Percentiles rank a stretch among this genome's conserved stretches.
Conservation (phyloP, 1,140 invertebrate genomes). For the Drosophila bocki region DNA sequence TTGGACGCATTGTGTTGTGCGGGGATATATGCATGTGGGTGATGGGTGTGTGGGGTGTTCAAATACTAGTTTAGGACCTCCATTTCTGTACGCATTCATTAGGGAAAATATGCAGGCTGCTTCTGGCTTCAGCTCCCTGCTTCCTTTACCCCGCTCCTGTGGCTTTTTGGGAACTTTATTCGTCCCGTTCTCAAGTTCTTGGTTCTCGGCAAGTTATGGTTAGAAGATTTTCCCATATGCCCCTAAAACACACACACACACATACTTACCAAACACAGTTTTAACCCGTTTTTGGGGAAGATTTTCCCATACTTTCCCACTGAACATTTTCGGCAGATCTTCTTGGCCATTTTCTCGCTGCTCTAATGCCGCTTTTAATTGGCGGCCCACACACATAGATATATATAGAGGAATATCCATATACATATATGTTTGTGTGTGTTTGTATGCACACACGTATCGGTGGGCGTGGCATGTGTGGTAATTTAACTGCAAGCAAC, state of each 20-base stretch:
- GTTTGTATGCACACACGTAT: conserved; percentile 20
- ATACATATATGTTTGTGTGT: neutral
- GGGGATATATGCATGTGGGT: neutral
- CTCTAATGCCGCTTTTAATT: conserved; percentile 80
- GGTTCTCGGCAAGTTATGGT: conserved; percentile 77
- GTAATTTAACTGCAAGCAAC: conserved; percentile 81
- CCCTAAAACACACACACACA: conserved; percentile 12
- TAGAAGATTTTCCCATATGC: conserved; percentile 75
- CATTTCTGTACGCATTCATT: conserved; percentile 57
- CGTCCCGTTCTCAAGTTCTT: conserved; percentile 60
- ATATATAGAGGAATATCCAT: neutral
- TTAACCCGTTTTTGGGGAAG: neutral
- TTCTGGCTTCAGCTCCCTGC: neutral
- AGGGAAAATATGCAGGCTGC: conserved; percentile 43
- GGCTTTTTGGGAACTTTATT: conserved; percentile 36
- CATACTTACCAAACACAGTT: neutral
- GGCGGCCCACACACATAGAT: conserved; percentile 65
- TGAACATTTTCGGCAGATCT: conserved; percentile 66
- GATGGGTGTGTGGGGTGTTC: conserved; percentile 6
- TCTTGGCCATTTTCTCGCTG: conserved; percentile 50
- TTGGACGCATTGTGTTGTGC: conserved; percentile 39
- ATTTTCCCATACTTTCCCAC: neutral
- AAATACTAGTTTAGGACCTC: conserved; percentile 42
- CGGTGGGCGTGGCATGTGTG: conserved; percentile 53
- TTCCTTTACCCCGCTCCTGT: neutral